Evolutionary conservation across 2,888 invertebrate species (phyloP).

Genomic region (Drosophila ochracea): DNA sequence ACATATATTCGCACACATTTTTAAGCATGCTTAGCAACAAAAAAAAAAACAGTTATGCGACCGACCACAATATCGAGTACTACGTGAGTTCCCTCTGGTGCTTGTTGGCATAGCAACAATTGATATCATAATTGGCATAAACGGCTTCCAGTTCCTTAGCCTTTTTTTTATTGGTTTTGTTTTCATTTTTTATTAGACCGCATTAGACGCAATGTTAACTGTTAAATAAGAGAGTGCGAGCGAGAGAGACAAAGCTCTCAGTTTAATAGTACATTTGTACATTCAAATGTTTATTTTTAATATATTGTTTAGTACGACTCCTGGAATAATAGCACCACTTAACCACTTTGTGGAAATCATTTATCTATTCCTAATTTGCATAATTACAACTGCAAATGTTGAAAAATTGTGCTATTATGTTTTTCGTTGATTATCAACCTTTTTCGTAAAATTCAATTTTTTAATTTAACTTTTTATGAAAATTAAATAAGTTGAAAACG

Average conservation of each 20-base stretch:
- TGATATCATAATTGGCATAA: constrained; percentile 74
- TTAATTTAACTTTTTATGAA: not conserved
- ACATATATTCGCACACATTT: constrained; percentile 15
- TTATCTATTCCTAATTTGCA: not conserved
- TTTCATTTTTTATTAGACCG: constrained; percentile 1
- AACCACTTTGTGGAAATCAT: not conserved
- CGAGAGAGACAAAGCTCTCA: not conserved
- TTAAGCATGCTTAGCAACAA: constrained; percentile 51
- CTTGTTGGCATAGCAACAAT: constrained; percentile 62
- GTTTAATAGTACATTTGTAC: not conserved
- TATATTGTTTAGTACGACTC: not conserved
- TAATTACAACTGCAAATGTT: not conserved
- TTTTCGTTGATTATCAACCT: not conserved
- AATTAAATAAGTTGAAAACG: no score
- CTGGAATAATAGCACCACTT: not conserved
- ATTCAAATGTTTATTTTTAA: not conserved
- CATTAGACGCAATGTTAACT: constrained; percentile 6
- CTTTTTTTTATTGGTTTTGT: constrained; percentile 3
- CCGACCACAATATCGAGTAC: constrained; percentile 41
- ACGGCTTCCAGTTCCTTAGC: constrained; percentile 44
- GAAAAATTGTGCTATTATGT: not conserved
- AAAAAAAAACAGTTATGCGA: constrained; percentile 60
- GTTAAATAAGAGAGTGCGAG: not conserved
- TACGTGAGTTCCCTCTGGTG: constrained; percentile 22
- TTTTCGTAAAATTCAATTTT: not conserved